A percentile compares a stretch with the other conserved stretches of the same genome.
These are phyloP conservation scores for Streptopelia turtur DNA, from an alignment of 2,797 vertebrate genomes.

Conservation along the genomic window DNA sequence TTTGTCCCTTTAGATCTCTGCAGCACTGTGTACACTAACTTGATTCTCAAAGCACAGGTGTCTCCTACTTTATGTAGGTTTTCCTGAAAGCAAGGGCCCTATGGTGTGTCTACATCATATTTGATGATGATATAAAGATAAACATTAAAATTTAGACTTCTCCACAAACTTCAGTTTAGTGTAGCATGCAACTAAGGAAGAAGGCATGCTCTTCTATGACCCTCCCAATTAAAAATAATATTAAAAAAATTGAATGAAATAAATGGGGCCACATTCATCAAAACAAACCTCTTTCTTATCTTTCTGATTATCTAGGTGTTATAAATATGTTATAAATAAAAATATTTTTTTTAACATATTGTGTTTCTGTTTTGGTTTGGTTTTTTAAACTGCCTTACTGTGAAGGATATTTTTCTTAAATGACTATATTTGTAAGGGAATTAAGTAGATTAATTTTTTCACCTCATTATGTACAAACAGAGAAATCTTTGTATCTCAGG, in stretches of 20 bases:
- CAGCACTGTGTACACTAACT: not conserved
- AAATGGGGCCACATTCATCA: not conserved
- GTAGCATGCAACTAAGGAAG: not conserved
- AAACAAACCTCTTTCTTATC: not conserved
- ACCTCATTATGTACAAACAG: not conserved
- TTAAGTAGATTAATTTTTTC: not conserved
- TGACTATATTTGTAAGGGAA: not conserved
- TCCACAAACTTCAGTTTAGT: not conserved
- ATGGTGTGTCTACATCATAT: not conserved
- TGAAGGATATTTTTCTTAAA: not conserved
- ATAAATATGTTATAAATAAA: not conserved
- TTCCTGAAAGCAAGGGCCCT: not conserved
- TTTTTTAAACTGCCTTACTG: not conserved
- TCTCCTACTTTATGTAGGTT: not conserved
- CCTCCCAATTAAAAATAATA: not conserved
- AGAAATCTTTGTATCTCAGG: not conserved
- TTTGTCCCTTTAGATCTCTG: not conserved
- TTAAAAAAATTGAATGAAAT: not conserved
- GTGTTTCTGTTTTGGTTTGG: too few relatives aligned
- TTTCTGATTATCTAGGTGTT: not conserved
- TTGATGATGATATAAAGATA: not conserved
- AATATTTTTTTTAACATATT: not conserved
- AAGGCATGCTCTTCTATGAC: not conserved
- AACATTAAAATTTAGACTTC: not conserved
- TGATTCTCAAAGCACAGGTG: not conserved